A percentile compares a stretch with the other conserved stretches of the same genome.
phyloP scores from a whole-genome alignment of 2,888 invertebrate genomes.

The Lycophotia porphyrea region DNA sequence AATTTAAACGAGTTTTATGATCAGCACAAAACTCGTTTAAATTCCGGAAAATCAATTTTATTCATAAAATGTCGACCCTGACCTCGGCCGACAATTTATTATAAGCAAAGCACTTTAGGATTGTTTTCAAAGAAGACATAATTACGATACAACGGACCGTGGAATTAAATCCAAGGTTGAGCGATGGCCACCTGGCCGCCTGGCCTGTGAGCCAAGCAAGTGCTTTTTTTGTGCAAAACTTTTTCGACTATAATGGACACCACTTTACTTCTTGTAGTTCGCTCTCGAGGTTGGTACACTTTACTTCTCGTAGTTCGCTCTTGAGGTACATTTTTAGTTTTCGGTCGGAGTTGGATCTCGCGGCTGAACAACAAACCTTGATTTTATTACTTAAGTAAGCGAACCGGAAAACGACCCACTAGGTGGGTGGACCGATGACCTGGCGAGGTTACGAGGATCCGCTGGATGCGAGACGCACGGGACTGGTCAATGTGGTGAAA shows the following conservation, averaged over 20 bases:
- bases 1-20: slow-evolving; percentile 40
- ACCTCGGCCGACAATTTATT: slow-evolving; percentile 9
- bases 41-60: slow-evolving; percentile 35
- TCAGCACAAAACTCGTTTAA: slow-evolving; percentile 30
- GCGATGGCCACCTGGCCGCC: neutral
- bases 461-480: too few species aligned
- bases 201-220: neutral
- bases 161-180: slow-evolving; percentile 11
- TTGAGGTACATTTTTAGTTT: neutral
- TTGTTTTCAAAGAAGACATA: slow-evolving; percentile 29
- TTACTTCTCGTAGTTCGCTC: neutral
- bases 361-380: slow-evolving; percentile 34
- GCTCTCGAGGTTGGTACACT: neutral
- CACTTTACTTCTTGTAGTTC: neutral
- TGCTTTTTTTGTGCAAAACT: neutral
- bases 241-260: neutral
- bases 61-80: slow-evolving; percentile 33
- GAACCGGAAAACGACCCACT: too few species aligned
- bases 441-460: too few species aligned
- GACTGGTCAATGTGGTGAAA: too few species aligned
- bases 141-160: slow-evolving; percentile 16
- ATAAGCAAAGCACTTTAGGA: slow-evolving; percentile 10
- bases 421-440: too few species aligned
- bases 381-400: slow-evolving; percentile 3
- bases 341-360: neutral